Evolutionary conservation across 2,888 invertebrate genomes (phyloP).

Genomic region (Tetragonula carbonaria): DNA sequence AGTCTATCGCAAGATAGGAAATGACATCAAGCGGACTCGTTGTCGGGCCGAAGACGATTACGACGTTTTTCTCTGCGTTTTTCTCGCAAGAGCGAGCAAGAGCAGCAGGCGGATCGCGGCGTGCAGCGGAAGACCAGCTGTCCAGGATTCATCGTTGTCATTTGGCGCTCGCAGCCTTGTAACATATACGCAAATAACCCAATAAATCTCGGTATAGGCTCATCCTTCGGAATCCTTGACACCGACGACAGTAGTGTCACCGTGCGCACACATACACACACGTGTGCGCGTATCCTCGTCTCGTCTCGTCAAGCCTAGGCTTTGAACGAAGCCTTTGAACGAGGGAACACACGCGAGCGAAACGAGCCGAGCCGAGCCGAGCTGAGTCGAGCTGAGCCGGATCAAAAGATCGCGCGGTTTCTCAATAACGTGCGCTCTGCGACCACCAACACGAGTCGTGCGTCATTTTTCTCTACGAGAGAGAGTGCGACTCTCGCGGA

Average conservation of each 20-base stretch:
- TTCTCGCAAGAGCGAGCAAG: background rate
- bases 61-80: background rate
- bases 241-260: conserved; percentile 73
- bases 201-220: conserved; percentile 80
- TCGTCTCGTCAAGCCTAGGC: background rate
- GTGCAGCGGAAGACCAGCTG: conserved; percentile 29
- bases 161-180: conserved; percentile 76
- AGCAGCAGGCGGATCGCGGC: background rate
- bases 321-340: conserved; percentile 2
- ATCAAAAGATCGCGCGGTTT: conserved; percentile 61
- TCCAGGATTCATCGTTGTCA: conserved; percentile 65
- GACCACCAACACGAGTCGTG: conserved; percentile 12
- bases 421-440: conserved; percentile 59
- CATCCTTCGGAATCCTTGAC: conserved; percentile 79
- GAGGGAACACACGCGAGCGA: conserved; percentile 21
- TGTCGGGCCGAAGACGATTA: background rate
- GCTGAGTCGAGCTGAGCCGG: conserved; percentile 56
- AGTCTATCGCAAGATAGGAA: background rate
- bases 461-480: conserved; percentile 30
- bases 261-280: conserved; percentile 29
- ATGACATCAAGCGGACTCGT: background rate
- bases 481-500: conserved; percentile 20
- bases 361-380: conserved; percentile 42
- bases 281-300: conserved; percentile 30
- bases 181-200: conserved; percentile 82